These are phyloP conservation scores for Teleiodes luculella DNA, from an alignment of 2,888 invertebrate species.

Conservation along the genomic window DNA sequence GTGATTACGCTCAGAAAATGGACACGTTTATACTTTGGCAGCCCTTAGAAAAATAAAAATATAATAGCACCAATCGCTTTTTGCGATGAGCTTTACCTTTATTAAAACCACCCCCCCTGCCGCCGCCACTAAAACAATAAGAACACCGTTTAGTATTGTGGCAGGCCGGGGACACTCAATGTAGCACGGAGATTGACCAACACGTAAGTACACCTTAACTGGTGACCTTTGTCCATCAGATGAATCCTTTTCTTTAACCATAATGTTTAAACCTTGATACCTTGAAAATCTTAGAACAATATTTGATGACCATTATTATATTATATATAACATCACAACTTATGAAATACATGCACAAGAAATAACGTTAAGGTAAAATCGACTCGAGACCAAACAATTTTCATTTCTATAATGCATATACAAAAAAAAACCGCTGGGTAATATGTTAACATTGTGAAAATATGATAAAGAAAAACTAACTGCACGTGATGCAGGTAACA, in stretches of 20 bases:
- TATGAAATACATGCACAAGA: slow-evolving; percentile 46
- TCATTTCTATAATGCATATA: background rate
- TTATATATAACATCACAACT: slow-evolving; percentile 36
- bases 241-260: slow-evolving; percentile 80
- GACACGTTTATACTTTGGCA: slow-evolving; percentile 55
- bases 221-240: slow-evolving; percentile 67
- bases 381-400: slow-evolving; percentile 11
- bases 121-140: slow-evolving; percentile 96
- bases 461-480: too few species aligned
- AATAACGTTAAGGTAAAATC: background rate
- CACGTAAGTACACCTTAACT: slow-evolving; percentile 73
- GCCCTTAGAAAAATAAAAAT: slow-evolving; percentile 70
- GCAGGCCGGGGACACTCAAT: slow-evolving; percentile 79
- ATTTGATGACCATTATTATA: slow-evolving; percentile 55
- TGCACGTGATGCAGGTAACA: too few species aligned
- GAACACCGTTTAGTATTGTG: slow-evolving; percentile 86
- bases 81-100: slow-evolving; percentile 95
- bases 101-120: slow-evolving; percentile 96
- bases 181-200: slow-evolving; percentile 76
- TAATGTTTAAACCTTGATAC: slow-evolving; percentile 70
- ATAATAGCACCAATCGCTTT: slow-evolving; percentile 86
- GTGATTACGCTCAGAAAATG: slow-evolving; percentile 22
- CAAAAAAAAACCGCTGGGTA: too few species aligned
- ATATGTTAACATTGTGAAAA: too few species aligned
- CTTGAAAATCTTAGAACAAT: slow-evolving; percentile 75